Evolutionary conservation across 2,113 vertebrate genomes (phyloP), one percentile per base, ranked within the genome.

Genomic region (Nerophis ophidion): DNA sequence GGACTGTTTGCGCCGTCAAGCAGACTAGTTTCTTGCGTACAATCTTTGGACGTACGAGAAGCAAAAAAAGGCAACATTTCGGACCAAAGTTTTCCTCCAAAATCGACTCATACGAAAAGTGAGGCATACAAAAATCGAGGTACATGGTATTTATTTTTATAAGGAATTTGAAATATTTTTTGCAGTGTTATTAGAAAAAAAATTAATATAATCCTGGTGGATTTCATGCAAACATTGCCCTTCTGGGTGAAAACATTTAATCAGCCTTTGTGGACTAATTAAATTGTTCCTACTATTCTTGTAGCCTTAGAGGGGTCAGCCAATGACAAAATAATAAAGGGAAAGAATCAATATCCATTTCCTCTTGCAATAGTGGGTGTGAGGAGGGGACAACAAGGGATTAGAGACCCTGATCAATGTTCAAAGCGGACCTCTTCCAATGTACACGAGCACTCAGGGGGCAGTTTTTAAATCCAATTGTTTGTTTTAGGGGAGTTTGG

Each of bases 401-500:
- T 77, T 77, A 80, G 58, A 74, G 81, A 63, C 76, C 71, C 67
- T 81, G 77, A 82, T 83, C 82, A 75, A 81, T 88, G 77, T 72
- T 74, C 76, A 80, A 75, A 81, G 60, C 67, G 63, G 52, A 71
- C 61, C 59, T 65, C 52, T 68, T 56, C 58, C 61, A 72, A 72
- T 54, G 52, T 48, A 26, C 51, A 56, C 63, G 50, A 34, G 48
- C 57, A 36, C 60, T 48, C 16, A 33, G 44, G 8, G 47, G 61
- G 48, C 62, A 48, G 58, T 66, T 76, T 78, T 75, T 49, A 79
- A 51, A 79, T 57, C 5, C 5, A 4, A 16, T 16, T 5, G n/a
- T 55, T 1, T 49, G 8, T 74, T 70, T 34, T 66, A 98, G 96
- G 96, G 49, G 96, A 98, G 79, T 99, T 96, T 38, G 96, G 96